Base-by-base conservation (phyloP, 1,140 invertebrate species). In the Pseudachorutes palmiensis region DNA sequence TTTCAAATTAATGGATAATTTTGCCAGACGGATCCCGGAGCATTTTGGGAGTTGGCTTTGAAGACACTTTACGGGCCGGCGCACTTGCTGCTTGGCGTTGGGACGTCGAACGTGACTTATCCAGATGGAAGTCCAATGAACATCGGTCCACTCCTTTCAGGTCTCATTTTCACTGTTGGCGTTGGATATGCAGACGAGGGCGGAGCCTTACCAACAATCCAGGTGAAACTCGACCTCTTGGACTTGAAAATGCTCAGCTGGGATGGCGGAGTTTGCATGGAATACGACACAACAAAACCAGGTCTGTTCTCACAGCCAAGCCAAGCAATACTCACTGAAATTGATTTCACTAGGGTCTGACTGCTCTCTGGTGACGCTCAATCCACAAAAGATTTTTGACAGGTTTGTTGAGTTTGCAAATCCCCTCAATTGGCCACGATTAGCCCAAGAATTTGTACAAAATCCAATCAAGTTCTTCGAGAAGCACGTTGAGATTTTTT, bases 111-210 rank as follows among this genome's bases (percentile, higher is more conserved):
- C 51, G 24, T 55, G 24, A 55, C 51, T 14, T 55, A 55, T 22
- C 51, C 51, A 5, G 51, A 55, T 26, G 51, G 51, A 55, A 55
- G 51, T 22, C 51, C 51, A 55, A 55, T 55, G 51, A 26, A 55
- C 24, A 22, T 55, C 24, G 51, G 51, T 9, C 51, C 51, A 24
- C 24, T 55, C 3, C 12, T 55, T 3, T 55, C 12, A 5, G 51
- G 51, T 26, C 51, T 55, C 51, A 55, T 55, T 24, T 55, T 55
- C 51, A 55, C 14, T 22, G 51, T 55, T 12, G 51, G 51, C 24
- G 51, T 12, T 22, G 51, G 51, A 55, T 3, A 14, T 5, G 9
- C 51, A 14, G 24, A 55, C 12, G 9, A 55, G 24, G 51, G 51
- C 12, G 51, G 51, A 26, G 12, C 51, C 12, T 22, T 55, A 12